These are phyloP conservation scores for Phthorimaea operculella DNA, from an alignment of 1,140 invertebrate species.

Conservation along the genomic window DNA sequence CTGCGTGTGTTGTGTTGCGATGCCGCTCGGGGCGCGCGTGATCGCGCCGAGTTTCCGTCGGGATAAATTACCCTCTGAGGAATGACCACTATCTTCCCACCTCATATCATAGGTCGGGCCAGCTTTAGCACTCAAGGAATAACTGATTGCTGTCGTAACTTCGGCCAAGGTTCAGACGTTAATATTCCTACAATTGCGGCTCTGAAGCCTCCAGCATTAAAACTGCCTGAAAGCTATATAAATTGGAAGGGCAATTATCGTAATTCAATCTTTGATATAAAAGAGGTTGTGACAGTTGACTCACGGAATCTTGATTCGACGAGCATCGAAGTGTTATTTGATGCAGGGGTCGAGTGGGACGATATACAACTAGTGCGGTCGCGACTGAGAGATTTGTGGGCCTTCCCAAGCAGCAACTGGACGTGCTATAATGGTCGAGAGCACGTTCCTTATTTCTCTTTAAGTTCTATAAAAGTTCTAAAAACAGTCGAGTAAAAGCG, in stretches of 20 bases:
- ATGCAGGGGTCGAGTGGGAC: background rate
- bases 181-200: background rate
- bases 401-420: too few species aligned
- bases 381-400: background rate
- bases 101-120: constrained; percentile 1
- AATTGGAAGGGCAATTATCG: background rate
- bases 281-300: background rate
- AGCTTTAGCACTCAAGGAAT: background rate
- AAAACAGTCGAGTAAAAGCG: too few species aligned
- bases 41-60: constrained; percentile 21
- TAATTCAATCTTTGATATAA: background rate
- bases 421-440: too few species aligned
- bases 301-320: background rate
- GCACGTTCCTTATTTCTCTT: too few species aligned
- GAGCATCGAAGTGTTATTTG: background rate
- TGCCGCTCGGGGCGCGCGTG: constrained; percentile 22
- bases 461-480: too few species aligned
- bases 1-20: constrained; percentile 23
- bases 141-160: constrained; percentile 1
- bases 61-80: constrained; percentile 20
- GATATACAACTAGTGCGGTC: background rate
- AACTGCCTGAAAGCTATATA: background rate
- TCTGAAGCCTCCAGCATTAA: background rate
- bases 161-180: background rate
- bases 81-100: constrained; percentile 17